Conservation (phyloP, 1,140 invertebrate species). For the Leucophenga varia region DNA sequence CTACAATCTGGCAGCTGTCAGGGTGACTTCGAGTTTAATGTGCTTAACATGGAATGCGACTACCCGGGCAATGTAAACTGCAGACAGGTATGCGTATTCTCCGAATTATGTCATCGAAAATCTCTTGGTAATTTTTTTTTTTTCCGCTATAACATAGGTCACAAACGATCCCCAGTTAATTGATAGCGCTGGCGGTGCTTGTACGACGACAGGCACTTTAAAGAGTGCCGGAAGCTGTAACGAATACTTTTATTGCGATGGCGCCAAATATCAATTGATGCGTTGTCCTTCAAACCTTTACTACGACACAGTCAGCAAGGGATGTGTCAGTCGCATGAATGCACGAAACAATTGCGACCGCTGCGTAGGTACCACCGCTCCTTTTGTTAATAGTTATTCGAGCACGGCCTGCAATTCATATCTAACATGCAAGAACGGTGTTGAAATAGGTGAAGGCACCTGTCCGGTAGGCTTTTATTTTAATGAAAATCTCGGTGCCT, state of each 20-base stretch:
- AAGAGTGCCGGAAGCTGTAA: slow-evolving; percentile 21
- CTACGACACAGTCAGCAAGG: slow-evolving; percentile 18
- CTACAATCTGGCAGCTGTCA: slow-evolving; percentile 15
- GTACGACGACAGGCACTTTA: slow-evolving; percentile 5
- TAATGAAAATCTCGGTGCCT: slow-evolving; percentile 18
- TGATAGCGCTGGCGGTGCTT: slow-evolving; percentile 4
- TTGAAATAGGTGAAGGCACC: slow-evolving; percentile 4
- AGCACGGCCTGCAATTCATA: slow-evolving; percentile 21
- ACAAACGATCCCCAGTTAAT: slow-evolving; percentile 20
- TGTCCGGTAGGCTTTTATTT: slow-evolving; percentile 21
- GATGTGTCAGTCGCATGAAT: slow-evolving; percentile 19
- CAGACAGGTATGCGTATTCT: slow-evolving; percentile 12
- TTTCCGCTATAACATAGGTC: slow-evolving; percentile 12
- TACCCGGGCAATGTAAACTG: slow-evolving; percentile 15
- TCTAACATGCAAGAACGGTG: slow-evolving; percentile 25
- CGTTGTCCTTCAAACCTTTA: slow-evolving; percentile 13
- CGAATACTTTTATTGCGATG: slow-evolving; percentile 25
- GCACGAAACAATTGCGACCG: slow-evolving; percentile 33
- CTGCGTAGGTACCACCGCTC: slow-evolving; percentile 17
- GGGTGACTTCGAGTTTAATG: slow-evolving; percentile 12
- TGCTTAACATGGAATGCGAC: slow-evolving; percentile 15
- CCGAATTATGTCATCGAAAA: too few relatives aligned
- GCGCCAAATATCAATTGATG: neutral
- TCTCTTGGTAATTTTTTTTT: too few relatives aligned
- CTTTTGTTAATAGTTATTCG: slow-evolving; percentile 32